These are phyloP conservation scores for Fragariocoptes setiger DNA, from an alignment of 1,140 invertebrate genomes.

Conservation along the genomic window DNA sequence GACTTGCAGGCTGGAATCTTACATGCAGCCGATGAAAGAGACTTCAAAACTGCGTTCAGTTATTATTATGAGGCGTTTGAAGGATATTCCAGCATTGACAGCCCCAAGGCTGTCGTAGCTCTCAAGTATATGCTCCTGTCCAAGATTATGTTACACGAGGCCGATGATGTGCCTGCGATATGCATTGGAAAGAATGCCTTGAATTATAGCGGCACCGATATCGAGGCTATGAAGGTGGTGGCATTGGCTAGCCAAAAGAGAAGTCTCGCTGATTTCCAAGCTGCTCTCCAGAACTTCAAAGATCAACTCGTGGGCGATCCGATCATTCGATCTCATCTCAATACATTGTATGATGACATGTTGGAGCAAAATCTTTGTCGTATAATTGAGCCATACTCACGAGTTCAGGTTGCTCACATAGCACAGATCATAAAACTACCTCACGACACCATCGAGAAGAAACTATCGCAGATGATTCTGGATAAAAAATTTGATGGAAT, in stretches of 20 bases:
- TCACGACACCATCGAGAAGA: slow-evolving; percentile 75
- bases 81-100: slow-evolving; percentile 83
- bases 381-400: slow-evolving; percentile 92
- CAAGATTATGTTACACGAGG: slow-evolving; percentile 82
- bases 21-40: slow-evolving; percentile 91
- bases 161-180: slow-evolving; percentile 82
- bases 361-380: slow-evolving; percentile 92
- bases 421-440: slow-evolving; percentile 8
- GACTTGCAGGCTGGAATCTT: slow-evolving; percentile 92
- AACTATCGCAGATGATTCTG: slow-evolving; percentile 96
- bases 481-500: slow-evolving; percentile 82
- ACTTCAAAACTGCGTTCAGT: slow-evolving; percentile 98
- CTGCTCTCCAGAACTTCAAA: slow-evolving; percentile 38
- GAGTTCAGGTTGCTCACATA: slow-evolving; percentile 32
- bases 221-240: slow-evolving; percentile 90
- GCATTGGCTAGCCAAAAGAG: slow-evolving; percentile 80
- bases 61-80: slow-evolving; percentile 99
- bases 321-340: slow-evolving; percentile 79
- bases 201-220: slow-evolving; percentile 72
- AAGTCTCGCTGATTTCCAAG: slow-evolving; percentile 76
- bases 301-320: slow-evolving; percentile 74
- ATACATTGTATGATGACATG: slow-evolving; percentile 89
- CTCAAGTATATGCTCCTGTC: slow-evolving; percentile 96
- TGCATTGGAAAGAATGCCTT: slow-evolving; percentile 82
- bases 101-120: slow-evolving; percentile 56